These are phyloP conservation scores for Cynaeus angustus DNA, from an alignment of 2,888 invertebrate species.

Conservation along the genomic window DNA sequence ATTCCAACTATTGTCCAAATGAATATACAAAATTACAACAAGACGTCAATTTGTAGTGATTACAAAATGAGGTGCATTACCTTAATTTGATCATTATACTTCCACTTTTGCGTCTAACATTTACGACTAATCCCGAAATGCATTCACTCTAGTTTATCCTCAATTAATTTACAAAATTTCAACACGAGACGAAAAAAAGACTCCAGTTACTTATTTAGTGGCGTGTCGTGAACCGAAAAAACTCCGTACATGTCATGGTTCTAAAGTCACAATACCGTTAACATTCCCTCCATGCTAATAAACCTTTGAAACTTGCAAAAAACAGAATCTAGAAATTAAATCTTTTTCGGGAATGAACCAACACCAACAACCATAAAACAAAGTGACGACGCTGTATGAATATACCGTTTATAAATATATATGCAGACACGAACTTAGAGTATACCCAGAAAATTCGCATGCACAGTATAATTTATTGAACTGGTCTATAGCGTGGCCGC, in stretches of 20 bases:
- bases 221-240: constrained; percentile 31
- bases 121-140: constrained; percentile 13
- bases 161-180: constrained; percentile 18
- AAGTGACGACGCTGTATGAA: not conserved
- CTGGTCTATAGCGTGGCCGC: not conserved
- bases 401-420: constrained; percentile 30
- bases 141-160: not conserved
- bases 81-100: constrained; percentile 25
- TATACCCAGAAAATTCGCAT: constrained; percentile 12
- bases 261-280: constrained; percentile 28
- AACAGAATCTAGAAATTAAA: constrained; percentile 9
- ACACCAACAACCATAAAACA: not conserved
- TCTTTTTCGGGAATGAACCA: constrained; percentile 8
- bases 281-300: constrained; percentile 18
- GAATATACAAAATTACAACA: constrained; percentile 32
- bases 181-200: constrained; percentile 12
- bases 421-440: constrained; percentile 28
- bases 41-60: constrained; percentile 26
- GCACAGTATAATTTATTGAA: constrained; percentile 2
- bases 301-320: constrained; percentile 6
- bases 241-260: constrained; percentile 29
- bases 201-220: constrained; percentile 20
- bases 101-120: not conserved
- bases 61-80: constrained; percentile 28
- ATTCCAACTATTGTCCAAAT: constrained; percentile 29